Evolutionary conservation across 2,113 vertebrate species (phyloP), one percentile per base, ranked within the genome.

Genomic region (Actenoides hombroni): DNA sequence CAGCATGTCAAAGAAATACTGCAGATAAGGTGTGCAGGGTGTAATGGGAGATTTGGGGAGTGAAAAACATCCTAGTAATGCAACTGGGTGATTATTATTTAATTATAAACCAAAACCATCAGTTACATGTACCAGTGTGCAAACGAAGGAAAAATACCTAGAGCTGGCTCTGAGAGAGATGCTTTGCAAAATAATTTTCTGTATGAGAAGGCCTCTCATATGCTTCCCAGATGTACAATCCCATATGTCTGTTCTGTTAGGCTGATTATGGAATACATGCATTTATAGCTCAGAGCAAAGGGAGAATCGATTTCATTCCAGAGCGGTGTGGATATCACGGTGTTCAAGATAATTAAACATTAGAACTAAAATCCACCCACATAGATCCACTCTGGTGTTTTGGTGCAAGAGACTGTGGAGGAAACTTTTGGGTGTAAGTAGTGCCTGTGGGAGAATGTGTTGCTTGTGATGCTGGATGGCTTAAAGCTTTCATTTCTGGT

Each of bases 201-300:
- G 42, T 61, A 29, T 42, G 83, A 87, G 83, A 49, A 96, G 79
- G 40, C 42, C 46, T 86, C 70, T 94, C 90, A 44, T 74, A 40
- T 96, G 95, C 78, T 93, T 78, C 94, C 87, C 96, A 97, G 95
- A 95, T 95, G 95, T 89, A 76, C 84, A 42, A 54, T n/a, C 95
- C 90, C 86, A 37, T 28, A 21, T 53, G 96, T n/a, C 56, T 92
- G 63, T 20, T 78, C 77, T 86, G 56, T 35, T 56, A n/a, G 67
- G 80, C 74, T 94, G 91, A 31, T 86, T 33, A 57, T 73, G 75
- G 83, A 54, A 75, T 74, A 44, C 54, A 33, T 37, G 63, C 73
- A 69, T 93, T 96, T 69, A n/a, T 60, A 67, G 83, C 81, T 97
- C 59, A 37, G 28, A 96, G 92, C 83, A 65, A 46, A 67, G 70